Percentiles rank a stretch among this genome's conserved stretches.
Evolutionary conservation across 2,797 vertebrate species (phyloP).

Genomic region (Valencia hispanica): DNA sequence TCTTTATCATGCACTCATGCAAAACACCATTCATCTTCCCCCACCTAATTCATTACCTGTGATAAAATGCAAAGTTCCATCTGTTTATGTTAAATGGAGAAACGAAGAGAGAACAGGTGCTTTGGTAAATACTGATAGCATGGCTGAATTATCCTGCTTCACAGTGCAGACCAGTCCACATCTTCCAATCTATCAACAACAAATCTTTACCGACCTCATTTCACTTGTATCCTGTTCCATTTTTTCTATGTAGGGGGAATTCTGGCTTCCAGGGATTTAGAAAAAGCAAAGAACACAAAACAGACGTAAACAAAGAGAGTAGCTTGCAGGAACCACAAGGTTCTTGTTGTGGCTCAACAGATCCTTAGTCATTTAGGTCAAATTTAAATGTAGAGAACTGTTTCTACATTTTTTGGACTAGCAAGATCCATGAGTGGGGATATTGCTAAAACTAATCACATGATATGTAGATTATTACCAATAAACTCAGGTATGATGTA

Average conservation of each 20-base stretch:
- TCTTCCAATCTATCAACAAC: constrained; percentile 72
- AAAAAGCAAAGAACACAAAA: constrained; percentile 59
- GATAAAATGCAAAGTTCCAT: constrained; percentile 80
- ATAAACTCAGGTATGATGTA: constrained; percentile 12
- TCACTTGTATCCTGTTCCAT: constrained; percentile 51
- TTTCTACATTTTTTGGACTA: constrained; percentile 27
- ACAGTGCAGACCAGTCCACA: constrained; percentile 67
- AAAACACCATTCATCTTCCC: constrained; percentile 84
- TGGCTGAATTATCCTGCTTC: constrained; percentile 78
- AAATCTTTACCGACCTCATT: constrained; percentile 56
- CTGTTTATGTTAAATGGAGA: constrained; percentile 67
- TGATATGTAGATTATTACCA: not conserved
- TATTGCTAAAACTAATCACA: constrained; percentile 5
- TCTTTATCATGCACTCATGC: constrained; percentile 85
- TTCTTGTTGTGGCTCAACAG: constrained; percentile 40
- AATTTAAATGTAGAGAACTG: constrained; percentile 57
- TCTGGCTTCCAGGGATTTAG: constrained; percentile 39
- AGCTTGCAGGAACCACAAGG: constrained; percentile 41
- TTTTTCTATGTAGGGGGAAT: constrained; percentile 29
- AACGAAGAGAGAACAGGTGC: constrained; percentile 72
- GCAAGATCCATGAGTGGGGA: constrained; percentile 13
- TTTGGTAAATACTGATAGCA: constrained; percentile 79
- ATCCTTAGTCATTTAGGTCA: constrained; percentile 60
- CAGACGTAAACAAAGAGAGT: constrained; percentile 59
- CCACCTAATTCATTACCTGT: constrained; percentile 72